Evolutionary conservation across 2,797 vertebrate genomes (phyloP).

Genomic region (Lacerta viridis): DNA sequence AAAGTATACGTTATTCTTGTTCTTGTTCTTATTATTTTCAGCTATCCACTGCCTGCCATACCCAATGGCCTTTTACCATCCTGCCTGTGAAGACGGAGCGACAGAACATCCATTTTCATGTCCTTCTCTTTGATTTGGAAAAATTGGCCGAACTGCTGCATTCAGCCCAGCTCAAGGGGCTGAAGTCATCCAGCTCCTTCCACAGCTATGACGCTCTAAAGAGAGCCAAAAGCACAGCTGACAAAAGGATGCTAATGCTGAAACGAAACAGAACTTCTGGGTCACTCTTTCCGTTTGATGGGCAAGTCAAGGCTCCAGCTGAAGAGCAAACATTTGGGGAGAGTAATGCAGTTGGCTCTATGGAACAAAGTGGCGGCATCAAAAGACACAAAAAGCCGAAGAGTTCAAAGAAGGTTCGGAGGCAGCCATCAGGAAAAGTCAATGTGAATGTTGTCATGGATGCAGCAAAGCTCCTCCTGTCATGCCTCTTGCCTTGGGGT

Average conservation of each 20-base stretch:
- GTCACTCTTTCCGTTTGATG: slow-evolving; percentile 50
- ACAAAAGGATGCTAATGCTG: slow-evolving; percentile 74
- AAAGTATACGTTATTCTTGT: neutral
- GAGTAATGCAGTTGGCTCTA: neutral
- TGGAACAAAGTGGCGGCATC: slow-evolving; percentile 67
- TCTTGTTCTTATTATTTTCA: slow-evolving; percentile 58
- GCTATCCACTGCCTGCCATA: slow-evolving; percentile 47
- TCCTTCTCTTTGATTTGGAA: slow-evolving; percentile 83
- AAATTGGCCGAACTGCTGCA: slow-evolving; percentile 77
- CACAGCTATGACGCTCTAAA: slow-evolving; percentile 65
- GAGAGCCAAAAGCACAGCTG: slow-evolving; percentile 76
- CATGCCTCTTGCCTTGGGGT: slow-evolving; percentile 84
- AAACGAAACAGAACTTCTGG: slow-evolving; percentile 77
- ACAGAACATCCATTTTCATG: slow-evolving; percentile 74
- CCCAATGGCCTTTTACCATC: slow-evolving; percentile 74
- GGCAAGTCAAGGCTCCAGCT: slow-evolving; percentile 33
- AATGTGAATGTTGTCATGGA: slow-evolving; percentile 68
- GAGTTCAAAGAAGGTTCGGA: slow-evolving; percentile 74
- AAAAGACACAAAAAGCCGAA: slow-evolving; percentile 80
- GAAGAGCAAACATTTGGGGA: slow-evolving; percentile 55
- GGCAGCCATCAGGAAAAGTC: slow-evolving; percentile 61
- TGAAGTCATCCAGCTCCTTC: slow-evolving; percentile 74
- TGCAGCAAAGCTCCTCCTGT: slow-evolving; percentile 79
- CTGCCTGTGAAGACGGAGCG: slow-evolving; percentile 77
- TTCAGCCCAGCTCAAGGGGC: slow-evolving; percentile 50